Base-by-base conservation (phyloP, 1,140 invertebrate genomes). In the Calliopsis andreniformis region DNA sequence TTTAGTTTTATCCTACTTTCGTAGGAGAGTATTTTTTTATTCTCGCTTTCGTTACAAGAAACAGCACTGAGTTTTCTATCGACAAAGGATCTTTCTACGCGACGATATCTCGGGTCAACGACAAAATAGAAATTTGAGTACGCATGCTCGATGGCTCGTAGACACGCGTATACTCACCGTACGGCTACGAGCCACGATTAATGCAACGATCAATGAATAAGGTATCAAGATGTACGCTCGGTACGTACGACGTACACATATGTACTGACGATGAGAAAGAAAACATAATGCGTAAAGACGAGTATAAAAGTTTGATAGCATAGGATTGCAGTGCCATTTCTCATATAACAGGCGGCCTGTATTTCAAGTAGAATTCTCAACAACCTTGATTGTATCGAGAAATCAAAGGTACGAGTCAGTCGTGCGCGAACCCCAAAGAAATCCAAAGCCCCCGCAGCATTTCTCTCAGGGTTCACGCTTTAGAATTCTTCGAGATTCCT, bases 271-370 rank as follows among this genome's bases (percentile, higher is more conserved):
- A 39, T 5, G 4, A 39, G 10, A 39, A 39, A 10, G 4, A 10
- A 39, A 5, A 39, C 35, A 5, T 39, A 39, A 39, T 39, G 35
- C 35, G 35, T 3, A 39, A 8, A 55, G 3, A 28, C 2, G 23
- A 55, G 0, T 3, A 20, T 49, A 28, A 5, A 32, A 42, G 3
- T 30, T 64, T 32, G 7, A 16, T 35, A 20, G 12, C n/a, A n/a
- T n/a, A n/a, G 32, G 12, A 7, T 28, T 20, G 23, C 58, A 42
- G 32, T 42, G 69, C 32, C 45, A 16, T 72, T 72, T 53, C 58
- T 45, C 67, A 14, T 16, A 25, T 12, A 35, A 47, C 25, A 30
- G 43, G 4, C 10, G 7, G 20, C 0, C 10, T 28, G 10, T 20
- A 30, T 30, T 14, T n/a, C 30, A 16, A n/a, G 35, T 20, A 20